Base-by-base conservation (phyloP, 2,888 invertebrate species). In the Cephalotes varians region DNA sequence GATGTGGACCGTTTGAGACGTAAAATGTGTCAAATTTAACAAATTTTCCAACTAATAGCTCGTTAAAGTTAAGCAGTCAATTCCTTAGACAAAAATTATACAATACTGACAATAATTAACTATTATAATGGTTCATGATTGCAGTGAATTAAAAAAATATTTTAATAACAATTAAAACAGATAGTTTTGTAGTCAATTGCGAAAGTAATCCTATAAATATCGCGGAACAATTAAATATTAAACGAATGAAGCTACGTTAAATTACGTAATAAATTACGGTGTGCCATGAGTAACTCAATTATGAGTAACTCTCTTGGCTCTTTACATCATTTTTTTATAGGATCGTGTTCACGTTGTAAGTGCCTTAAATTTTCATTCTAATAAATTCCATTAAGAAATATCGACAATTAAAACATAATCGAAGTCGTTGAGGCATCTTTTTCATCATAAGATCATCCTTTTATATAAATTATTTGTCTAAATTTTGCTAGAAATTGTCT, bases 81-180 rank as follows among this genome's bases (percentile, higher is more conserved):
- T 56, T n/a, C 44, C 58, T 67, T 64, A 76, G 47, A 64, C 34
- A 21, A 34, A 74, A 83, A 81, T 83, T 84, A 76, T 21, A 18
- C 10, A 60, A 25, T 31, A 60, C 10, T 34, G 2, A 5, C 18
- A 28, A 15, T 47, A 44, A 58, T 73, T 44, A 44, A 47, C 15
- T 44, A 44, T 73, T n/a, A 18, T 54, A 72, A 72, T 34, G 54
- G 31, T 37, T 80, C 12, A 58, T 49, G 21, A 15, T 40, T 76
- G 31, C 25, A 74, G 12, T 62, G 56, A 9, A n/a, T 58, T 73
- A 15, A 5, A 1, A 9, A 47, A 21, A 18, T 51, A 21, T 34
- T 37, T 64, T 15, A 1, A 15, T 34, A 10, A 15, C 15, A 25
- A 60, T 60, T 49, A 62, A 62, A 31, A 58, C 5, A 40, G 18